A percentile compares a stretch with the other conserved stretches of the same genome.
phyloP scores from a whole-genome alignment of 2,797 vertebrate genomes.

The Percopsis omiscomaycus region DNA sequence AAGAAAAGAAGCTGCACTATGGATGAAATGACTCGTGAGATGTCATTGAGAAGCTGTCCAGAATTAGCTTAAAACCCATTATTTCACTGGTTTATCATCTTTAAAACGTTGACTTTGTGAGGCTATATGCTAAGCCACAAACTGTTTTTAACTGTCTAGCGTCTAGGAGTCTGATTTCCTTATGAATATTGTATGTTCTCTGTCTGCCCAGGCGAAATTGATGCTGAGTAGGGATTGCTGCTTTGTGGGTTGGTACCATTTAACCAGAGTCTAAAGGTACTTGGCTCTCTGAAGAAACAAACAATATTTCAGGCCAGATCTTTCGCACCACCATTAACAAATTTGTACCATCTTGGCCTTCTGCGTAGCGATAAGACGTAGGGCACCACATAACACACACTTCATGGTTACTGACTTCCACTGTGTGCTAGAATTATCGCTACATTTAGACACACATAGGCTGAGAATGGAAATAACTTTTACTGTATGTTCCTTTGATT shows the following conservation, averaged over 20 bases:
- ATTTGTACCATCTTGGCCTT: conserved; percentile 29
- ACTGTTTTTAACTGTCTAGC: conserved; percentile 15
- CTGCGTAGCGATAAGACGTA: neutral
- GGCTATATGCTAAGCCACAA: conserved; percentile 14
- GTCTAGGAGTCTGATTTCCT: conserved; percentile 20
- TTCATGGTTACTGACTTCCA: neutral
- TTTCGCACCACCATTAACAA: conserved; percentile 8
- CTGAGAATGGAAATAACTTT: conserved; percentile 20
- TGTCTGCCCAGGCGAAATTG: neutral
- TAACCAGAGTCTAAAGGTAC: conserved; percentile 10
- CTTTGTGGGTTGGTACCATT: conserved; percentile 7
- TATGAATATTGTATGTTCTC: conserved; percentile 3
- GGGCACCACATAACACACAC: neutral
- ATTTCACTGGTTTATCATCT: conserved; percentile 22
- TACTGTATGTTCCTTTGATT: neutral
- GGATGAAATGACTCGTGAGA: neutral
- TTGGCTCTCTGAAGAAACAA: conserved; percentile 27
- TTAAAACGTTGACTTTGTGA: conserved; percentile 18
- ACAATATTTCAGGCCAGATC: conserved; percentile 20
- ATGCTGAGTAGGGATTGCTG: conserved; percentile 26
- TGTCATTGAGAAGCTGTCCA: conserved; percentile 7
- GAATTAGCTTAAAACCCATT: conserved; percentile 1
- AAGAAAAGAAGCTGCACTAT: neutral
- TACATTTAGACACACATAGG: conserved; percentile 10
- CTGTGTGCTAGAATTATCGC: conserved; percentile 9